A percentile compares a stretch with the other conserved stretches of the same genome.
These are phyloP conservation scores for Phrynocephalus forsythii DNA, from an alignment of 2,797 vertebrate genomes.

Conservation along the genomic window DNA sequence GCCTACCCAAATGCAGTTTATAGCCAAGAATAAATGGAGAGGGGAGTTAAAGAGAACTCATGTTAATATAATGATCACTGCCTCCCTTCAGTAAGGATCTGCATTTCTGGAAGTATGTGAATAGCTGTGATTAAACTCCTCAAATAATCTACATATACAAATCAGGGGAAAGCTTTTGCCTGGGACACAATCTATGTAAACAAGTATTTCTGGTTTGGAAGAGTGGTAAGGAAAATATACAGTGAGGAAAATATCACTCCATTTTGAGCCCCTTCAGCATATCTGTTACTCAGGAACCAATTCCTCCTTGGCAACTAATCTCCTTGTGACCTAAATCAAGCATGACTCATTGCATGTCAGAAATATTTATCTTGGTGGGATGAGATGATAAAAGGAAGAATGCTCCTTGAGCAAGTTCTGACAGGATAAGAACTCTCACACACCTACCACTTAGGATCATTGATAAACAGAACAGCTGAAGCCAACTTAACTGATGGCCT, in stretches of 20 bases:
- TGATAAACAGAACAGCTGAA: slow-evolving; percentile 7
- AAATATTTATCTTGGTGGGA: slow-evolving; percentile 68
- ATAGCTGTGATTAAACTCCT: not conserved
- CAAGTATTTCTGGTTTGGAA: slow-evolving; percentile 36
- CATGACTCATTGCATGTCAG: slow-evolving; percentile 63
- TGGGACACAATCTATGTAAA: slow-evolving; percentile 15
- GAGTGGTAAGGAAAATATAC: not conserved
- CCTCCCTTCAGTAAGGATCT: not conserved
- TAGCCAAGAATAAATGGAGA: not conserved
- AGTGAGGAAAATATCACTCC: not conserved
- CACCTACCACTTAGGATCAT: not conserved
- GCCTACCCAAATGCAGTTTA: too few relatives aligned
- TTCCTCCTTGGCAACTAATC: slow-evolving; percentile 53
- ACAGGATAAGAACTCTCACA: slow-evolving; percentile 36
- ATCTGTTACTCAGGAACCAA: slow-evolving; percentile 46
- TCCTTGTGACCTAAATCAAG: slow-evolving; percentile 66
- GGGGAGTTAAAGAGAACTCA: not conserved
- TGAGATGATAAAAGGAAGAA: slow-evolving; percentile 64
- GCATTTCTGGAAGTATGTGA: not conserved
- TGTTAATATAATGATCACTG: not conserved
- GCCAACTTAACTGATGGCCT: not conserved
- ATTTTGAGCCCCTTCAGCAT: slow-evolving; percentile 51
- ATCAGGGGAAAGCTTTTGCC: slow-evolving; percentile 7
- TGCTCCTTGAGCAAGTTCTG: slow-evolving; percentile 41
- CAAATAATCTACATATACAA: slow-evolving; percentile 6